phyloP scores from a whole-genome alignment of 2,113 vertebrate species.

The Poeciliopsis occidentalis region DNA sequence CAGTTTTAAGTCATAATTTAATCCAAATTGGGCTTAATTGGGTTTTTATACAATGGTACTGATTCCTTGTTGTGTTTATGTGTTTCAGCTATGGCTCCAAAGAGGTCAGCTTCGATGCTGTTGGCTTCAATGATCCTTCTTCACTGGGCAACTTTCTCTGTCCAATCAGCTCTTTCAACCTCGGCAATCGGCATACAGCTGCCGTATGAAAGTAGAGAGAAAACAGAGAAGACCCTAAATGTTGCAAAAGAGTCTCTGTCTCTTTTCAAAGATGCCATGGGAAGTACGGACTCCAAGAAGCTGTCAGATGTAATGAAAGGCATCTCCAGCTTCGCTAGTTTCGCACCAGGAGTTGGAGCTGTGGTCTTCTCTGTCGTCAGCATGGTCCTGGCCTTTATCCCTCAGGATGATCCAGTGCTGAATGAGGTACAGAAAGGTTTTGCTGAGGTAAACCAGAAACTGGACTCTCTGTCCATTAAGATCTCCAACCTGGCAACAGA shows the following conservation, averaged over 20 bases:
- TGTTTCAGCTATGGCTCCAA: not conserved
- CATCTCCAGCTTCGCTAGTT: not conserved
- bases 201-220: not conserved
- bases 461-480: not conserved
- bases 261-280: not conserved
- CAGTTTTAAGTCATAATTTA: too few relatives aligned
- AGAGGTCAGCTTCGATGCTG: not conserved
- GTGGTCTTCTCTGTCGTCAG: not conserved
- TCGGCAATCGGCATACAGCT: not conserved
- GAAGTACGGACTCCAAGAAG: not conserved
- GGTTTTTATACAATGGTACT: not conserved
- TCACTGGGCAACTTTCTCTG: not conserved
- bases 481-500: slow-evolving; percentile 13
- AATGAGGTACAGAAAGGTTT: not conserved
- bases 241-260: not conserved
- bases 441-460: not conserved
- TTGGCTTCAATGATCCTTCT: not conserved
- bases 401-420: not conserved
- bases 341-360: not conserved
- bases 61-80: not conserved
- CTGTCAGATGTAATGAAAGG: not conserved
- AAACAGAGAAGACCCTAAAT: not conserved
- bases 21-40: too few relatives aligned
- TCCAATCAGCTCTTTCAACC: not conserved
- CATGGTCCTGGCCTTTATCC: not conserved